Percentiles rank a stretch among this genome's conserved stretches.
These are phyloP conservation scores for Eupristina koningsbergeri DNA, from an alignment of 1,140 invertebrate genomes.

Conservation along the genomic window DNA sequence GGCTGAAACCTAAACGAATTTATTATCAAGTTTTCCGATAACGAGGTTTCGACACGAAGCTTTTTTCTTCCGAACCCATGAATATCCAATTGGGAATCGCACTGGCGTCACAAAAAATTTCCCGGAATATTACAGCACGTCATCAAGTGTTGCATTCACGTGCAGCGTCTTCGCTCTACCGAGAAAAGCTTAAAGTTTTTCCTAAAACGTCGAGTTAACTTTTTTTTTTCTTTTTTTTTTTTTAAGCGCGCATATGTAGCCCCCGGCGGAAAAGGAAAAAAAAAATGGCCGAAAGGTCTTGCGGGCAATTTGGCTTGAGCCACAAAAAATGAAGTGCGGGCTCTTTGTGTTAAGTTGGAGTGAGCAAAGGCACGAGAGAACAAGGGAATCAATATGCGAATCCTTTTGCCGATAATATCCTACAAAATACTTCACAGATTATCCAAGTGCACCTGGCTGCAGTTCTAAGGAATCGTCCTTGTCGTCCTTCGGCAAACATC, in stretches of 20 bases:
- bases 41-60: not conserved
- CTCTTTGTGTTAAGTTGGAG: not conserved
- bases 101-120: not conserved
- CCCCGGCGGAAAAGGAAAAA: too few relatives aligned
- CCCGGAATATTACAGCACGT: not conserved
- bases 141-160: not conserved
- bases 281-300: not conserved
- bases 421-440: slow-evolving; percentile 6
- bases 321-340: not conserved
- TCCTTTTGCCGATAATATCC: not conserved
- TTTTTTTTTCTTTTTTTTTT: too few relatives aligned
- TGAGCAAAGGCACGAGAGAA: not conserved
- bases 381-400: not conserved
- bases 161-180: too few relatives aligned
- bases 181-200: too few relatives aligned
- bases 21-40: slow-evolving; percentile 2
- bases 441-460: not conserved
- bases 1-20: not conserved
- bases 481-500: slow-evolving; percentile 6
- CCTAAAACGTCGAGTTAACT: too few relatives aligned
- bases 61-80: not conserved
- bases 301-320: not conserved
- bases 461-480: not conserved
- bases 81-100: not conserved
- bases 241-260: too few relatives aligned